These are phyloP conservation scores for Andinoacara biseriatus DNA, from an alignment of 2,113 vertebrate species.

Conservation along the genomic window DNA sequence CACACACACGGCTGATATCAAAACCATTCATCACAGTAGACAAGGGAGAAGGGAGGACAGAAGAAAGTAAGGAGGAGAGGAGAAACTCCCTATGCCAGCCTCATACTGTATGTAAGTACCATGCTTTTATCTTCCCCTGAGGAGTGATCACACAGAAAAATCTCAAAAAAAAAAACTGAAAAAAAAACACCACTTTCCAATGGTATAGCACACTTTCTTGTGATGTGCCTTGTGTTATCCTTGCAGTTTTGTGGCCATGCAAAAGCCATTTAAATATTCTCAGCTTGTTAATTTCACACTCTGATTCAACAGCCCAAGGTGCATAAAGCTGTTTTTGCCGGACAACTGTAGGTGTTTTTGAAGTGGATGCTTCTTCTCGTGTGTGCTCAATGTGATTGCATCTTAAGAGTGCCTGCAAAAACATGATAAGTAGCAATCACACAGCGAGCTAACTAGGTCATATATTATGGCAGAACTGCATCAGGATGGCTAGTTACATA, in stretches of 20 bases:
- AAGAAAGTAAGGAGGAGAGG: constrained; percentile 27
- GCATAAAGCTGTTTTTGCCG: constrained; percentile 11
- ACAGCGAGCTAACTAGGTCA: constrained; percentile 20
- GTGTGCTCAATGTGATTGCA: constrained; percentile 18
- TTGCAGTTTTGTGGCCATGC: constrained; percentile 14
- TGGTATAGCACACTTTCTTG: constrained; percentile 13
- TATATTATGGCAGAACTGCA: not conserved
- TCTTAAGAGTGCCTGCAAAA: constrained; percentile 11
- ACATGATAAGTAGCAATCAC: constrained; percentile 31
- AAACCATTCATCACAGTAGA: constrained; percentile 74
- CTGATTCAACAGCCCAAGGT: constrained; percentile 21
- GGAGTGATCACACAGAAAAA: constrained; percentile 34
- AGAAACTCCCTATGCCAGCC: constrained; percentile 41
- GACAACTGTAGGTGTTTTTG: constrained; percentile 30
- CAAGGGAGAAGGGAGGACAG: constrained; percentile 43
- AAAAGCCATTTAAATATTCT: constrained; percentile 43
- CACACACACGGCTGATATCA: constrained; percentile 54
- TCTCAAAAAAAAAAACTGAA: constrained; percentile 8
- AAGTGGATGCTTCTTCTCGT: constrained; percentile 7
- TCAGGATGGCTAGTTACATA: not conserved
- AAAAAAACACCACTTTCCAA: constrained; percentile 16
- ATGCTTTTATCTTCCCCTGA: constrained; percentile 35
- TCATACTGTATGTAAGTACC: constrained; percentile 32
- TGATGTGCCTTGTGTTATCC: constrained; percentile 23
- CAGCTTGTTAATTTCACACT: constrained; percentile 55